These are phyloP conservation scores for Archegozetes longisetosus DNA, from an alignment of 1,140 invertebrate species.

Conservation along the genomic window DNA sequence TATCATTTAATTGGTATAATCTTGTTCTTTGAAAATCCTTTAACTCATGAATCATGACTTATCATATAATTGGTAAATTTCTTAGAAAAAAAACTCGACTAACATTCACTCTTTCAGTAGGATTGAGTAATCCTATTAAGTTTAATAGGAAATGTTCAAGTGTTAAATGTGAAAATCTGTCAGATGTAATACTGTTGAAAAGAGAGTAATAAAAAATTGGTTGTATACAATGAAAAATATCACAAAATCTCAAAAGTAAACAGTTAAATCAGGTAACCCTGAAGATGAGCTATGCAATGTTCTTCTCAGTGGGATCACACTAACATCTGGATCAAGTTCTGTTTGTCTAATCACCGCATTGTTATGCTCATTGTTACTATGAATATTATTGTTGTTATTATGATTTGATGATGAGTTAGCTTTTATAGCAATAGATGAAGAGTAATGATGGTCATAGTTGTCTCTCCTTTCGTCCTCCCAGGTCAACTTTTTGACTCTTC, in stretches of 20 bases:
- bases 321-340: constrained; percentile 37
- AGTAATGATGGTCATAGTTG: constrained; percentile 8
- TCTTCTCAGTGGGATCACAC: constrained; percentile 33
- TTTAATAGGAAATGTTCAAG: too few species aligned
- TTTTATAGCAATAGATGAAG: background rate
- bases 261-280: constrained; percentile 38
- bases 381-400: background rate
- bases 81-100: too few species aligned
- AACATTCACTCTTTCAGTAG: too few species aligned
- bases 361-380: background rate
- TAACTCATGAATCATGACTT: too few species aligned
- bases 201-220: too few species aligned
- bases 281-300: constrained; percentile 24
- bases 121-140: too few species aligned
- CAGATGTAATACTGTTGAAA: too few species aligned
- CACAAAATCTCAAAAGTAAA: constrained; percentile 33
- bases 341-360: constrained; percentile 27
- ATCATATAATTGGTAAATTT: too few species aligned
- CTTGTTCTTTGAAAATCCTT: too few species aligned
- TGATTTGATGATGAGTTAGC: background rate
- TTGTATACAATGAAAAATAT: too few species aligned
- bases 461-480: constrained; percentile 45
- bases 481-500: constrained; percentile 49
- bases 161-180: too few species aligned
- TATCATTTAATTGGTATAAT: too few species aligned